phyloP scores from a whole-genome alignment of 1,140 invertebrate species.

The Batillaria attramentaria region DNA sequence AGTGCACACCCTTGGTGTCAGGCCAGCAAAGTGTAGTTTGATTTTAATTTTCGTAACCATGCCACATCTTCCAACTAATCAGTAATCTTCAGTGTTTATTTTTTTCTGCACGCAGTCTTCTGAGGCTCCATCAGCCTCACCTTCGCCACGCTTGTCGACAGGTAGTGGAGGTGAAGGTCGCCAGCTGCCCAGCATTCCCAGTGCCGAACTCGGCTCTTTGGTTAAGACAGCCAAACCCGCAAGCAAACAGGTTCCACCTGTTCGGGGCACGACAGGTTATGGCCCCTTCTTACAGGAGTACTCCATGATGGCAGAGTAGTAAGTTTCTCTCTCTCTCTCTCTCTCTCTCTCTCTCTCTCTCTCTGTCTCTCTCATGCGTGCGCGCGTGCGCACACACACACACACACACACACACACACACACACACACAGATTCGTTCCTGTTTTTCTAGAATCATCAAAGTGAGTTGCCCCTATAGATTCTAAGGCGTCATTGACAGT shows the following conservation, averaged over 20 bases:
- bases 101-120: constrained; percentile 20
- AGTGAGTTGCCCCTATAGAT: no score
- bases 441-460: no score
- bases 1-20: neutral
- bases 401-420: no score
- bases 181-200: constrained; percentile 44
- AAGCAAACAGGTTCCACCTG: constrained; percentile 26
- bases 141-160: constrained; percentile 30
- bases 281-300: constrained; percentile 81
- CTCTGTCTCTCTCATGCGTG: no score
- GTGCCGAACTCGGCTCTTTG: neutral
- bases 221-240: neutral
- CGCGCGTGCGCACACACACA: no score
- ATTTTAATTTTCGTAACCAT: neutral
- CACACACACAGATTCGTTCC: no score
- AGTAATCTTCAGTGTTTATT: no score
- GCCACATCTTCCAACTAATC: no score
- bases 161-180: constrained; percentile 36
- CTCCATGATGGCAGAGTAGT: constrained; percentile 85
- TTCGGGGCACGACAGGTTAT: constrained; percentile 70
- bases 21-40: neutral
- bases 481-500: no score
- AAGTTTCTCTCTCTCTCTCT: constrained; percentile 65
- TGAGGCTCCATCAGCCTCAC: constrained; percentile 33
- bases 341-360: no score